These are phyloP conservation scores for Drosophila nebulosa DNA, from an alignment of 1,140 invertebrate genomes.

Conservation along the genomic window DNA sequence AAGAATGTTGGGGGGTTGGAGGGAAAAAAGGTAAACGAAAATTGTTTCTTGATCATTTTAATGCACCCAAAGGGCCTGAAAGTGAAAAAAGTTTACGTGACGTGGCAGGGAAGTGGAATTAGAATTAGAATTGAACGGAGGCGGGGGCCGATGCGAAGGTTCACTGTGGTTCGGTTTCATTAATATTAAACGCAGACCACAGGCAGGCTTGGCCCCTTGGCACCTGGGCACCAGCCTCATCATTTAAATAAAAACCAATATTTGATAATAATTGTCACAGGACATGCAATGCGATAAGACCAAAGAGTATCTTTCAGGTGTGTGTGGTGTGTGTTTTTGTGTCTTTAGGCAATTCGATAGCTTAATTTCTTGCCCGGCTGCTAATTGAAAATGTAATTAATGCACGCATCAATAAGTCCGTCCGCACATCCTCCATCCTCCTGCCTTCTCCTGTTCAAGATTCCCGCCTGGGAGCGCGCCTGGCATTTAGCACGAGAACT, in stretches of 20 bases:
- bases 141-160: background rate
- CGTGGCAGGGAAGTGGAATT: constrained; percentile 48
- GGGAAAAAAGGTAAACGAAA: constrained; percentile 69
- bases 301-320: background rate
- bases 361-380: constrained; percentile 67
- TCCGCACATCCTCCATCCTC: background rate
- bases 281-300: constrained; percentile 66
- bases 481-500: constrained; percentile 50
- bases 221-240: constrained; percentile 29
- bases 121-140: constrained; percentile 40
- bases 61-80: constrained; percentile 71
- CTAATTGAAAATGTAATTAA: constrained; percentile 80
- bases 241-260: constrained; percentile 77
- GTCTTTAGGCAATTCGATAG: constrained; percentile 62
- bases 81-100: constrained; percentile 65
- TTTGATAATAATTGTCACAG: constrained; percentile 77
- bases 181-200: constrained; percentile 64
- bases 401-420: constrained; percentile 59
- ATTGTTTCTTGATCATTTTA: constrained; percentile 80
- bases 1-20: too few species aligned
- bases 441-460: constrained; percentile 3
- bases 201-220: background rate
- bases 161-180: constrained; percentile 47
- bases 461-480: constrained; percentile 37
- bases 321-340: background rate